Evolutionary conservation across 1,140 invertebrate genomes (phyloP).

Genomic region (Megalonaias nervosa): DNA sequence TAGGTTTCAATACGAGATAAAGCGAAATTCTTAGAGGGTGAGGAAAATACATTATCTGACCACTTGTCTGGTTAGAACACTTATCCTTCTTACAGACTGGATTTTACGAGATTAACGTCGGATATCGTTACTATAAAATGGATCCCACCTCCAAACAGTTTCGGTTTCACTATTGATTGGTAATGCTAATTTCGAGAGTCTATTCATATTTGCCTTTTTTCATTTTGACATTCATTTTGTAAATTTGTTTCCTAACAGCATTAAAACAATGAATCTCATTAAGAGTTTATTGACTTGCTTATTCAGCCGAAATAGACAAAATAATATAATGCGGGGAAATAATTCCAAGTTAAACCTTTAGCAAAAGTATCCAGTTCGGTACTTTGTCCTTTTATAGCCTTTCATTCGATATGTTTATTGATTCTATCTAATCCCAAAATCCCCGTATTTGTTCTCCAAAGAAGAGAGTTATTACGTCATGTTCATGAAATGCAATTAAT

Average conservation of each 20-base stretch:
- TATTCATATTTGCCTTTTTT: constrained; percentile 27
- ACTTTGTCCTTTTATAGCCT: too few relatives aligned
- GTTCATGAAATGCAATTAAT: too few relatives aligned
- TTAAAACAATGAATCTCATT: neutral
- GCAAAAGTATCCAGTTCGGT: too few relatives aligned
- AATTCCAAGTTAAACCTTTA: neutral
- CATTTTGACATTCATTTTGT: neutral
- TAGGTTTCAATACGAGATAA: constrained; percentile 8
- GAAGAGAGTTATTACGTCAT: too few relatives aligned
- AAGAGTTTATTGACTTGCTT: constrained; percentile 1
- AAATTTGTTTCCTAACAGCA: constrained; percentile 1
- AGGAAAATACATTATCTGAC: constrained; percentile 1
- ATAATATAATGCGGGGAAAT: constrained; percentile 1
- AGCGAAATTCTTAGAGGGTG: neutral
- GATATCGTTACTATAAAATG: neutral
- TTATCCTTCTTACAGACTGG: too few relatives aligned
- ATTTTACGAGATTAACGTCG: neutral
- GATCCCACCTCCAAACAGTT: neutral
- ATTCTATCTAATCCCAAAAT: too few relatives aligned
- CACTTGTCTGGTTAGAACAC: constrained; percentile 10
- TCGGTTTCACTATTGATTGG: neutral
- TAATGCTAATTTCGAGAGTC: neutral
- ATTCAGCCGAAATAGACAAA: neutral
- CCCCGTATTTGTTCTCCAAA: too few relatives aligned
- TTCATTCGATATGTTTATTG: too few relatives aligned